phyloP scores from a whole-genome alignment of 92 coral and sea anemone genomes.

The Galaxea fascicularis region DNA sequence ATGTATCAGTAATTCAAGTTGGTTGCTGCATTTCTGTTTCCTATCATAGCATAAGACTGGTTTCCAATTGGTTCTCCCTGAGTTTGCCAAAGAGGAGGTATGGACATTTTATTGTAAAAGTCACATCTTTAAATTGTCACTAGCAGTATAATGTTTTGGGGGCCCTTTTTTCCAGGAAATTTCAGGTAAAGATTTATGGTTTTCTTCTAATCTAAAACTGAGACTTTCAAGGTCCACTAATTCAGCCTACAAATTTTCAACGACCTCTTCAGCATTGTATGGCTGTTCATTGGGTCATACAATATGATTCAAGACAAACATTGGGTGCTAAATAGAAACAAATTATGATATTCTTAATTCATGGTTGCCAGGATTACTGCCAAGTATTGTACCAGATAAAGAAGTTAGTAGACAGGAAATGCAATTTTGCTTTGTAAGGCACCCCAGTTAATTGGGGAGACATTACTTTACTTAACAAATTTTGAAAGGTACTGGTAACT shows the following conservation, averaged over 20 bases:
- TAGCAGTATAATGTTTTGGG: neutral
- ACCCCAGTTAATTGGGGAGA: too few relatives aligned
- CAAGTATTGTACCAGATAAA: too few relatives aligned
- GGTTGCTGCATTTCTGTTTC: constrained; percentile 14
- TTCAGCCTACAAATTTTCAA: too few relatives aligned
- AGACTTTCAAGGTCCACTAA: too few relatives aligned
- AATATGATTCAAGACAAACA: neutral
- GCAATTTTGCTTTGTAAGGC: too few relatives aligned
- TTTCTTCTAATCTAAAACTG: too few relatives aligned
- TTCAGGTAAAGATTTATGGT: neutral
- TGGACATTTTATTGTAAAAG: neutral
- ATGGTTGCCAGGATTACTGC: neutral
- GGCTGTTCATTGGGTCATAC: neutral
- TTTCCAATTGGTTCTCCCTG: neutral
- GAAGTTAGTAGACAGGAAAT: too few relatives aligned
- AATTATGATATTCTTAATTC: neutral
- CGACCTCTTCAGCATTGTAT: neutral
- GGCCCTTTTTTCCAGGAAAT: neutral
- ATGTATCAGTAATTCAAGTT: constrained; percentile 1
- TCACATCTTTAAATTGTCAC: constrained; percentile 1
- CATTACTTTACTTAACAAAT: neutral
- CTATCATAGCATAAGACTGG: constrained; percentile 3
- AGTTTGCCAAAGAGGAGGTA: constrained; percentile 8
- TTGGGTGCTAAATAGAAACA: neutral
- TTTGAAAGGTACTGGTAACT: neutral